A percentile compares a stretch with the other conserved stretches of the same genome.
Conservation (phyloP, 1,140 invertebrate species). For the Anadara kagoshimensis region DNA sequence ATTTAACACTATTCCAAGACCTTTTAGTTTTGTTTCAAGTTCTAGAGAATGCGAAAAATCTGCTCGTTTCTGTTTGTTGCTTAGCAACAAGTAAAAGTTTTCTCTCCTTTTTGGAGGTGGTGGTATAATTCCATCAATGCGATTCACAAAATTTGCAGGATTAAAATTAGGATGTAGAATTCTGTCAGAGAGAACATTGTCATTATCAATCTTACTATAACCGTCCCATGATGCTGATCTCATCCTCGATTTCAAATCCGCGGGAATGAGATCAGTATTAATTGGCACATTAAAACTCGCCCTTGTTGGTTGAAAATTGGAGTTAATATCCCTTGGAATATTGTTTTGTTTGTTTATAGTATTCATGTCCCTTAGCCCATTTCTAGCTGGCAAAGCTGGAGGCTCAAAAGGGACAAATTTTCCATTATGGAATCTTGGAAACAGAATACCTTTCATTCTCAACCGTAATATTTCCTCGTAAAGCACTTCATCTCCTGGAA, state of each 20-base stretch:
- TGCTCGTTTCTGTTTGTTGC: slow-evolving; percentile 40
- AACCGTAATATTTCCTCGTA: slow-evolving; percentile 53
- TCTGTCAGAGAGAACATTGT: not conserved
- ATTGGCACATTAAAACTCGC: slow-evolving; percentile 4
- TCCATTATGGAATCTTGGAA: slow-evolving; percentile 39
- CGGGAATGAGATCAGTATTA: not conserved
- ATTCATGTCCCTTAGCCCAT: not conserved
- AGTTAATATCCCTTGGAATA: too few species aligned
- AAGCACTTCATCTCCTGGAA: slow-evolving; percentile 57
- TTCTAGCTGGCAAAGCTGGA: slow-evolving; percentile 50
- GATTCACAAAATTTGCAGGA: slow-evolving; percentile 28
- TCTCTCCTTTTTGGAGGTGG: slow-evolving; percentile 41
- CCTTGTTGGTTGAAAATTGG: slow-evolving; percentile 2
- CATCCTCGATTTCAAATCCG: not conserved
- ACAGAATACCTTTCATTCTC: slow-evolving; percentile 40
- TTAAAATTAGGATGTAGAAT: slow-evolving; percentile 7
- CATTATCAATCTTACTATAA: slow-evolving; percentile 13
- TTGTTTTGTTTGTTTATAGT: too few species aligned
- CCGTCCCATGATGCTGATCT: slow-evolving; percentile 30
- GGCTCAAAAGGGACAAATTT: slow-evolving; percentile 50
- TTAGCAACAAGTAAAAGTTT: slow-evolving; percentile 38
- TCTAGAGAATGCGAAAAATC: slow-evolving; percentile 40
- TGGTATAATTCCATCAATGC: slow-evolving; percentile 34
- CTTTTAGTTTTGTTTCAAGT: slow-evolving; percentile 42
- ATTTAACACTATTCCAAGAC: slow-evolving; percentile 32